Evolutionary conservation across 2,888 invertebrate genomes (phyloP).

Genomic region (Cybosia mesomella): DNA sequence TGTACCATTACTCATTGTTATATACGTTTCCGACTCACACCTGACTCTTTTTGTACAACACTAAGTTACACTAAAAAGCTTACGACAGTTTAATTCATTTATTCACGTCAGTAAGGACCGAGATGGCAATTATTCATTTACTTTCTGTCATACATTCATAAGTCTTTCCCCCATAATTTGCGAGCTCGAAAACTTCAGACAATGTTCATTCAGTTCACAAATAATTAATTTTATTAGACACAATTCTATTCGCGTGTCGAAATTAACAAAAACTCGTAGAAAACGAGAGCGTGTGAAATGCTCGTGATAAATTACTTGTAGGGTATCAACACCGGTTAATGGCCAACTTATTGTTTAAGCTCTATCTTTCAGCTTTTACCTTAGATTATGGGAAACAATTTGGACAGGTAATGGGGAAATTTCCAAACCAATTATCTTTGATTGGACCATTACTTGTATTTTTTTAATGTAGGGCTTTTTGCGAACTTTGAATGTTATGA

Average conservation of each 20-base stretch:
- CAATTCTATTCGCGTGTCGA: constrained; percentile 58
- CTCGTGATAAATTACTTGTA: constrained; percentile 48
- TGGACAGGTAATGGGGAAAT: neutral
- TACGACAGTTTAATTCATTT: neutral
- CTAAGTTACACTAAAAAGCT: neutral
- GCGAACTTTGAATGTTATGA: neutral
- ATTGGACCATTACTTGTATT: constrained; percentile 6
- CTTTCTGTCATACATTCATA: constrained; percentile 35
- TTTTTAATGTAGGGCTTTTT: neutral
- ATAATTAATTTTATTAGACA: constrained; percentile 54
- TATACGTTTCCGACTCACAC: neutral
- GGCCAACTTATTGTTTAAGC: constrained; percentile 11
- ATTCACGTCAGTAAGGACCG: neutral
- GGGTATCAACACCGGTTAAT: constrained; percentile 19
- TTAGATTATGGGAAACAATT: constrained; percentile 6
- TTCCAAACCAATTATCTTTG: neutral
- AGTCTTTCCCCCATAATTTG: constrained; percentile 33
- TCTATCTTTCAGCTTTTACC: neutral
- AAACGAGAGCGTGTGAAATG: constrained; percentile 71
- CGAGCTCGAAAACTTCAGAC: constrained; percentile 37
- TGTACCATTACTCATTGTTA: neutral
- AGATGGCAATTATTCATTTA: constrained; percentile 19
- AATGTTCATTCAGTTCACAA: constrained; percentile 55
- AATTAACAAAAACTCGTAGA: constrained; percentile 56
- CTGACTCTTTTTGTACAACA: neutral